Conservation (phyloP, 2,797 vertebrate genomes). For the Pipistrellus pygmaeus region DNA sequence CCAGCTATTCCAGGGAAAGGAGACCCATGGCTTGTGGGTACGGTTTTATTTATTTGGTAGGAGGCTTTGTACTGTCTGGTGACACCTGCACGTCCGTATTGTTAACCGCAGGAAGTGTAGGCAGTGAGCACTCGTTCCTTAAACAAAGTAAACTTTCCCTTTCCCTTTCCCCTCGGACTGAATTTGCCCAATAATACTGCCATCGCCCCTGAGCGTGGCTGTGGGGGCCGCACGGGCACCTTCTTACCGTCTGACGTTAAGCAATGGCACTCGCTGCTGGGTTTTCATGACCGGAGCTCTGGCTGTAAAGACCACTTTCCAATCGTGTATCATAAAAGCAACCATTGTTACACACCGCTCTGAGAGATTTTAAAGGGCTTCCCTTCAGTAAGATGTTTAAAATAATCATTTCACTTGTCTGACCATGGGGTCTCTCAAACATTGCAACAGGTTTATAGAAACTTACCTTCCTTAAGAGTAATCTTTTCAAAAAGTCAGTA, state of each 20-base stretch:
- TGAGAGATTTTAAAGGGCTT: constrained; percentile 3
- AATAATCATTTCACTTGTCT: constrained; percentile 28
- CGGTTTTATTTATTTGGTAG: constrained; percentile 45
- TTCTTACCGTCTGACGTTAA: constrained; percentile 4
- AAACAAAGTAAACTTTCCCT: background rate
- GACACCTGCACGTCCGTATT: constrained; percentile 26
- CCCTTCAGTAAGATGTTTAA: constrained; percentile 37
- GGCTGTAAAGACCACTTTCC: background rate
- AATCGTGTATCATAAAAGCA: background rate
- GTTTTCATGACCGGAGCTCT: background rate
- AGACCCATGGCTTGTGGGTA: background rate
- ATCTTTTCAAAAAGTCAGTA: background rate
- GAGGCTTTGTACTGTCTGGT: constrained; percentile 24
- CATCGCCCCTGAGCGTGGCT: background rate
- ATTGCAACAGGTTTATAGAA: constrained; percentile 38
- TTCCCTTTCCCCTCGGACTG: constrained; percentile 7
- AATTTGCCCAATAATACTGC: background rate
- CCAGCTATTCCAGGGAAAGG: background rate
- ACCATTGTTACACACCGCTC: background rate
- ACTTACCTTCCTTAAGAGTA: background rate
- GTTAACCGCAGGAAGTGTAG: constrained; percentile 41
- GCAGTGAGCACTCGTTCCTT: constrained; percentile 40
- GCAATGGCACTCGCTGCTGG: background rate
- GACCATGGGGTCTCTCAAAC: constrained; percentile 5
- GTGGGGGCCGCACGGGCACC: background rate